Conservation (phyloP, 2,888 invertebrate species). For the Oxytorus armatus region DNA sequence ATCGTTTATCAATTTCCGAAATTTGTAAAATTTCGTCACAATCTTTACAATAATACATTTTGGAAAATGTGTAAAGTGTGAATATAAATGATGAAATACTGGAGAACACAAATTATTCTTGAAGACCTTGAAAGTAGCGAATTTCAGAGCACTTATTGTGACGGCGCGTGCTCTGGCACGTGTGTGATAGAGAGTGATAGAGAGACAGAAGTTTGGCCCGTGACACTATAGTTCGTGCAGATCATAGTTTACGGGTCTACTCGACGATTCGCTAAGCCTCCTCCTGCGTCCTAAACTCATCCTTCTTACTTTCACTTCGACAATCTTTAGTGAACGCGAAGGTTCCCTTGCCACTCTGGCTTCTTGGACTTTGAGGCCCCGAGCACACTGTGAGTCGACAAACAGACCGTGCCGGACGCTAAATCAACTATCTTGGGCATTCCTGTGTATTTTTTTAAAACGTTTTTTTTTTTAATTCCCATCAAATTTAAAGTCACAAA, state of each 20-base stretch:
- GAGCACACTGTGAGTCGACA: slow-evolving; percentile 37
- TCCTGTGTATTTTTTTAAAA: slow-evolving; percentile 1
- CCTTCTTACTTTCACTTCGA: slow-evolving; percentile 78
- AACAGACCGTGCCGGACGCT: slow-evolving; percentile 31
- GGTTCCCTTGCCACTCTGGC: slow-evolving; percentile 58
- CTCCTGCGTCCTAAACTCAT: slow-evolving; percentile 72
- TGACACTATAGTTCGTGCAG: slow-evolving; percentile 30
- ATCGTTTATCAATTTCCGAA: too few species aligned
- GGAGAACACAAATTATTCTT: slow-evolving; percentile 25
- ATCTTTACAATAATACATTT: too few species aligned
- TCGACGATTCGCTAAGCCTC: slow-evolving; percentile 51
- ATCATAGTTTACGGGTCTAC: slow-evolving; percentile 22
- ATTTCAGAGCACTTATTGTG: slow-evolving; percentile 16
- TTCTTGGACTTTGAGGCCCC: slow-evolving; percentile 16
- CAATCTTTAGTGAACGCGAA: slow-evolving; percentile 69
- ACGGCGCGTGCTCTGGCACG: slow-evolving; percentile 6
- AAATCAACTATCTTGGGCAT: not conserved
- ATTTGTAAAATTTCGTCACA: too few species aligned
- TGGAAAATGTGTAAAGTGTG: too few species aligned
- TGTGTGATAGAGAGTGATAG: slow-evolving; percentile 4
- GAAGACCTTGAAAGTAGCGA: slow-evolving; percentile 49
- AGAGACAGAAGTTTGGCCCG: not conserved
- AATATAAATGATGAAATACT: too few species aligned
- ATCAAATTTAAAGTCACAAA: too few species aligned
- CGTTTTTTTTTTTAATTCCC: not conserved